These are phyloP conservation scores for Bathynomus jamesi DNA, from an alignment of 1,140 invertebrate species.

Conservation along the genomic window DNA sequence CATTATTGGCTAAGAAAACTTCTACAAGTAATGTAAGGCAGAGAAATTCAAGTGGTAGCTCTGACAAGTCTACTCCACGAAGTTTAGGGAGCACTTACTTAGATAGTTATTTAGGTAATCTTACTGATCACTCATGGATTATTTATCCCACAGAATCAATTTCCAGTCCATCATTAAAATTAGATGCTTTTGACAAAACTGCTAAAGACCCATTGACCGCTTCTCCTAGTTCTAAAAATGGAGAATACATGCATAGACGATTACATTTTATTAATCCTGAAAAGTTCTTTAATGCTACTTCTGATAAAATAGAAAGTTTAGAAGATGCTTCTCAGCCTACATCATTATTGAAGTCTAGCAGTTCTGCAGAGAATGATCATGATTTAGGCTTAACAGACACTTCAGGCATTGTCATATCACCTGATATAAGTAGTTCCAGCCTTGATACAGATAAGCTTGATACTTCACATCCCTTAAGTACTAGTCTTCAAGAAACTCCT, in stretches of 20 bases:
- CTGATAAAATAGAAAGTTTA: not conserved
- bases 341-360: not conserved
- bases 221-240: not conserved
- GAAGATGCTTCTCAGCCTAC: not conserved
- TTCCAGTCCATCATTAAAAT: not conserved
- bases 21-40: not conserved
- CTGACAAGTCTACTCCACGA: not conserved
- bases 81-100: slow-evolving; percentile 16
- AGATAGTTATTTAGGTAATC: slow-evolving; percentile 14
- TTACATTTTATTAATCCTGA: not conserved
- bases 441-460: not conserved
- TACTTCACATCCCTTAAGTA: not conserved
- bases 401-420: not conserved
- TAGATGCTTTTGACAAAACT: not conserved
- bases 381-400: not conserved
- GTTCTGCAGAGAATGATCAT: not conserved
- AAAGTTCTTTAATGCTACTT: not conserved
- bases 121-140: slow-evolving; percentile 12
- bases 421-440: not conserved
- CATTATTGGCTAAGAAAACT: not conserved
- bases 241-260: not conserved
- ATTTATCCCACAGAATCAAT: slow-evolving; percentile 6
- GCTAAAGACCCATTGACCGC: not conserved
- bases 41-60: not conserved
- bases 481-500: not conserved